Conservation (phyloP, 1,140 invertebrate species). For the Polypedilum pembai region DNA sequence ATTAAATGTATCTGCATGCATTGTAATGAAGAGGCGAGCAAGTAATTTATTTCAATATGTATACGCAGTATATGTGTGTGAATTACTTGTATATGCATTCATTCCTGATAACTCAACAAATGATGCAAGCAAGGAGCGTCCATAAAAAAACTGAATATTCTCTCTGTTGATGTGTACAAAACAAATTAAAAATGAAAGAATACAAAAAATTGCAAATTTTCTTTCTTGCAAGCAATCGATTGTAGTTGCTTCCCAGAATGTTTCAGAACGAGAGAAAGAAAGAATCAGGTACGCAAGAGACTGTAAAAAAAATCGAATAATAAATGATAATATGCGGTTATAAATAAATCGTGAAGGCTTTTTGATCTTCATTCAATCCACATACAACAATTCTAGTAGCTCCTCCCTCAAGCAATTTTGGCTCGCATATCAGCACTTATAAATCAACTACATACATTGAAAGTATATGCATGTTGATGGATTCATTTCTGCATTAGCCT, state of each 20-base stretch:
- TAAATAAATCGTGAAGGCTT: conserved; percentile 26
- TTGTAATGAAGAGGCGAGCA: background rate
- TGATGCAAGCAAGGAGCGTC: conserved; percentile 1
- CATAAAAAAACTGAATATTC: conserved; percentile 10
- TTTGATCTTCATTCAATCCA: conserved; percentile 27
- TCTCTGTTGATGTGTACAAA: conserved; percentile 3
- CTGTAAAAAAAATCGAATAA: conserved; percentile 23
- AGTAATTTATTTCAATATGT: conserved; percentile 24
- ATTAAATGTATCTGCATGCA: background rate
- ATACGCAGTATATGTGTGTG: background rate
- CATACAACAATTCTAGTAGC: conserved; percentile 26
- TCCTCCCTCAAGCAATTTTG: conserved; percentile 23
- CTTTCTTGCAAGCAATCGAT: background rate
- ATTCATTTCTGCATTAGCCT: background rate
- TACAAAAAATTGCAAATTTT: background rate
- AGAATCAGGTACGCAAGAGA: conserved; percentile 1
- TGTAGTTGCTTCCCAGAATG: background rate
- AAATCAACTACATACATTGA: conserved; percentile 8
- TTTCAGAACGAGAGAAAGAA: conserved; percentile 5
- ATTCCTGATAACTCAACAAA: conserved; percentile 4
- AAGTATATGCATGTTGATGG: background rate
- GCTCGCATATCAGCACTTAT: conserved; percentile 15
- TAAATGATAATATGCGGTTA: conserved; percentile 25
- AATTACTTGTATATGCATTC: conserved; percentile 6
- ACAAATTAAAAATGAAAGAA: conserved; percentile 15